These are phyloP conservation scores for Lysandra coridon DNA, from an alignment of 2,888 invertebrate genomes.

Conservation along the genomic window DNA sequence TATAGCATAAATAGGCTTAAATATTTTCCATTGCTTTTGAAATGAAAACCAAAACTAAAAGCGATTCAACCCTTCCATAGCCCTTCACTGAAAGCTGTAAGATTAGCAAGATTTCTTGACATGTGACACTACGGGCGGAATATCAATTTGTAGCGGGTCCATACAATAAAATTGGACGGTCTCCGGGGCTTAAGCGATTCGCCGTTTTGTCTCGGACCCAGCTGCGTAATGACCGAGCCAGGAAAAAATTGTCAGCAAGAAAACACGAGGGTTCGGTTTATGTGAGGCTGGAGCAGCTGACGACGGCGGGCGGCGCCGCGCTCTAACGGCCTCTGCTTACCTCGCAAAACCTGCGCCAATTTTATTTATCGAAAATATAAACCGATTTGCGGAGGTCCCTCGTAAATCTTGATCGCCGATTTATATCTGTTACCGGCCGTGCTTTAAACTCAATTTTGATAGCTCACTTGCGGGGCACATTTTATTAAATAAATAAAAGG, in stretches of 20 bases:
- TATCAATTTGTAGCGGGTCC: slow-evolving; percentile 78
- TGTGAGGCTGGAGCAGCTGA: slow-evolving; percentile 58
- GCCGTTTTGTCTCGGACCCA: slow-evolving; percentile 80
- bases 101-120: slow-evolving; percentile 44
- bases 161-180: slow-evolving; percentile 80
- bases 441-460: slow-evolving; percentile 64
- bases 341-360: slow-evolving; percentile 80
- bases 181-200: slow-evolving; percentile 81
- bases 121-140: slow-evolving; percentile 60
- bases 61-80: slow-evolving; percentile 39
- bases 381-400: slow-evolving; percentile 78
- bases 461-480: background rate
- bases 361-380: slow-evolving; percentile 82
- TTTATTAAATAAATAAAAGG: slow-evolving; percentile 17
- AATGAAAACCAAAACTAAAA: background rate
- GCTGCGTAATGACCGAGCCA: slow-evolving; percentile 79
- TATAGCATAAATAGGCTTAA: no score
- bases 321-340: slow-evolving; percentile 79
- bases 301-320: slow-evolving; percentile 52
- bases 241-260: slow-evolving; percentile 81
- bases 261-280: slow-evolving; percentile 80
- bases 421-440: slow-evolving; percentile 76
- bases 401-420: slow-evolving; percentile 77
- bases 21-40: background rate
- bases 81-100: slow-evolving; percentile 45